Base-by-base conservation (phyloP, 2,113 vertebrate species). In the Pachypanchax playfairii region DNA sequence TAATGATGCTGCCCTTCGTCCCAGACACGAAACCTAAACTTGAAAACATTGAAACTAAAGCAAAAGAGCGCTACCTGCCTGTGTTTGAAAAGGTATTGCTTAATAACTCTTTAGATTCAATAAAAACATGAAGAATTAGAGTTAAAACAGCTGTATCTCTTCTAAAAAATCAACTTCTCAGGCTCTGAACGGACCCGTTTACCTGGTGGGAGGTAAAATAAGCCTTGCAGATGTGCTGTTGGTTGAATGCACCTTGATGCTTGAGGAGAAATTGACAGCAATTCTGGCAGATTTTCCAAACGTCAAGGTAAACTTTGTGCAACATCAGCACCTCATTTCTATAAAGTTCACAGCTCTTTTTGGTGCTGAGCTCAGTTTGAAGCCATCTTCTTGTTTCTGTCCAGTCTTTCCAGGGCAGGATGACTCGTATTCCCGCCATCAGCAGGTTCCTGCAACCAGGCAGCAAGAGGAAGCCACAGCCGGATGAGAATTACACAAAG, bases 51-150 rank as follows among this genome's bases (percentile, higher is more conserved):
- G 50, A 91, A 5, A 81, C 49, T 4, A 95, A 80, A 82, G 92
- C 93, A 49, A 92, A 77, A 22, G 85, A 79, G 14, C 91, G 93
- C 64, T 94, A 92, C 65, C 89, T 97, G 22, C 94, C 94, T 5
- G 92, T 93, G 54, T 96, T 90, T 84, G 95, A 97, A 83, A 95
- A 95, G 93, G 95, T 97, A 81, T 21, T 93, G 94, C 96, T 78
- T 0, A n/a, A 29, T 14, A 25, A 28, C 41, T 9, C n/a, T 25
- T 18, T 50, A 39, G 58, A 11, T 9, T 15, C n/a, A 15, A 7
- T 5, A 24, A 24, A 46, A 24, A 15, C 20, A 7, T 48, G 25
- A 25, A 6, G 22, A 47, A 47, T 22, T 44, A 21, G 21, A 25
- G 5, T 21, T 48, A 17, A 48, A 26, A 9, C 18, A 21, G 10